Evolutionary conservation across 2,113 vertebrate species (phyloP), one percentile per base, ranked within the genome.

Genomic region (Typhlomys cinereus): DNA sequence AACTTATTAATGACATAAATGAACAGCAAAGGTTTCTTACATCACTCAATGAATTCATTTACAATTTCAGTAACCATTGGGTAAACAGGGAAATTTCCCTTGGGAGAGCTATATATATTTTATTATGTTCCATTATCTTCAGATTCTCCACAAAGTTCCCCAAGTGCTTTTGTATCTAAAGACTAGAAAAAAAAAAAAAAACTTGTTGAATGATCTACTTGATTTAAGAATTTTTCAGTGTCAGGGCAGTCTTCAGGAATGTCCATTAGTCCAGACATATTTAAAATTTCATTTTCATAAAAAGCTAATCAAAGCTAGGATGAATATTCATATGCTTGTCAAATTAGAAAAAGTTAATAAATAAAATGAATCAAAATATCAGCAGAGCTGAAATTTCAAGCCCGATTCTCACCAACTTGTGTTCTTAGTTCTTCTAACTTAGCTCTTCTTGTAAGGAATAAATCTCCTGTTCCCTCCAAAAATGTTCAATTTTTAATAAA

Each of bases 401-500:
- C 41, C 9, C 50, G 10, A 95, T 54, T 70, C 4, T 59, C 31
- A n/a, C 4, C 20, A 81, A 64, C 44, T 54, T 25, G 41, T 15
- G 90, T 31, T 85, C 39, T 84, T 75, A 57, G 1, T 62, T 7
- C 41, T 83, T 89, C 46, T 87, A 75, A 91, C 75, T 88, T n/a
- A 34, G 20, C 25, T 76, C 11, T 92, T 20, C 87, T n/a, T 66
- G 31, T 75, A 81, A 86, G 87, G 64, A 82, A 89, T 88, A 85
- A 88, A 81, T 93, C 61, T 91, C 23, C 67, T n/a, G 82, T 21
- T 94, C 71, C 39, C 18, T 93, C 31, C 34, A 92, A 96, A n/a
- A 93, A 87, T 14, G 82, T 92, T 97, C 91, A 96, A 94, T 97
- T 97, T 96, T 97, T 97, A 96, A 96, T 96, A 94, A 96, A 96